Evolutionary conservation across 1,140 invertebrate species (phyloP), one percentile per base, ranked within the genome.

Genomic region (Drosophila prosaltans): DNA sequence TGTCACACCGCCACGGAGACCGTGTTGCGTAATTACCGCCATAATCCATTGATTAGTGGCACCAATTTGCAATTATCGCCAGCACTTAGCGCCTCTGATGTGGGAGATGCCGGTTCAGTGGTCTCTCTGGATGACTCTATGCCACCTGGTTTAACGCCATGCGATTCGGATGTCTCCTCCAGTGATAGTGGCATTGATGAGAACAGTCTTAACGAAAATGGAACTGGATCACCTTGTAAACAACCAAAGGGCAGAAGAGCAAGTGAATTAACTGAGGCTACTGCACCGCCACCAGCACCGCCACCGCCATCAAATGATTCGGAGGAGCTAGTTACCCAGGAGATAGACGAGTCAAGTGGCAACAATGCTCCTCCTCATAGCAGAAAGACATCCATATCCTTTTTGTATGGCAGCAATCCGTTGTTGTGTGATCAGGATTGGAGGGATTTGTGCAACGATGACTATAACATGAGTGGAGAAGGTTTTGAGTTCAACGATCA

Each of bases 171-270:
- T 73, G 83, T 84, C 8, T 79, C 91, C 6, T 78, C 70, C 43
- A 91, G 85, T 67, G 91, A 92, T 55, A 91, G 89, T 48, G 89
- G 91, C 69, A 88, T 92, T 59, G 91, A 92, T 55, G 91, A 91
- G 28, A 80, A 70, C 62, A 84, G 80, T 58, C 24, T 88, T 41
- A 28, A 41, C 5, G 45, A 48, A 21, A 75, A 78, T 10, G 45
- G 51, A 0, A 40, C 43, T 24, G 55, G 45, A 4, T 81, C 75
- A 40, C 73, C 78, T 4, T 63, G 71, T 5, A 84, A 82, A 54
- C 30, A 61, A 65, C 3, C 57, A 43, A 11, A 11, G 9, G 1
- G 30, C 28, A 45, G 26, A n/a, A 63, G 30, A 4, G 16, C 16
- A 10, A 64, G 48, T 48, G 61, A 58, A 57, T 32, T 63, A 28